These are phyloP conservation scores for Mallotus villosus DNA, from an alignment of 2,797 vertebrate species.

Conservation along the genomic window DNA sequence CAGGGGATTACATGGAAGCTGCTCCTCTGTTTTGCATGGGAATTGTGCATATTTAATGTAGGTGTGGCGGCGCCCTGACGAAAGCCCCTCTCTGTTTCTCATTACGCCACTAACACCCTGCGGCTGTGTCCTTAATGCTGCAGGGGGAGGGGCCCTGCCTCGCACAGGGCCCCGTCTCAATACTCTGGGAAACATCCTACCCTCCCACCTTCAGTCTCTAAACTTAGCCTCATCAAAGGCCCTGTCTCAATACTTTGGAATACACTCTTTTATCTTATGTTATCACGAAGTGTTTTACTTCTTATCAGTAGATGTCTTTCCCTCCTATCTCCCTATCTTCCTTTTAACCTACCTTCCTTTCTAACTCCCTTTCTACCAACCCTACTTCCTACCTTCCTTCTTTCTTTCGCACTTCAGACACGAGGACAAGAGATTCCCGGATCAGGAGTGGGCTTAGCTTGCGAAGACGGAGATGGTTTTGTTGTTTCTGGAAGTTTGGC, in stretches of 20 bases:
- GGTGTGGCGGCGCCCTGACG: conserved; percentile 46
- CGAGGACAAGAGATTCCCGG: too few species aligned
- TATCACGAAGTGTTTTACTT: too few species aligned
- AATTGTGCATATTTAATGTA: conserved; percentile 80
- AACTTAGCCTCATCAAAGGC: too few species aligned
- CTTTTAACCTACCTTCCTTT: too few species aligned
- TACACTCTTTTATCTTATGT: too few species aligned
- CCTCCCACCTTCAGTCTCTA: not conserved
- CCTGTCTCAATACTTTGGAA: too few species aligned
- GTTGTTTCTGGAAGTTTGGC: not conserved
- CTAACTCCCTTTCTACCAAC: too few species aligned
- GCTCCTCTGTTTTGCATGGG: conserved; percentile 69
- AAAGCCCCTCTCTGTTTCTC: conserved; percentile 62
- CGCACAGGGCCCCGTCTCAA: conserved; percentile 22
- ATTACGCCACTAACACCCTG: conserved; percentile 72
- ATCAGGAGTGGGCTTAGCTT: not conserved
- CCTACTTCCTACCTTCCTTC: not conserved
- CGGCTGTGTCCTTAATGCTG: conserved; percentile 71
- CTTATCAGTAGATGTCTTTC: too few species aligned
- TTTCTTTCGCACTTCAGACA: not conserved
- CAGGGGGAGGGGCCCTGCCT: conserved; percentile 23
- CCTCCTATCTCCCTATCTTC: too few species aligned
- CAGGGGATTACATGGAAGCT: conserved; percentile 69
- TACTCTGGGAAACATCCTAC: not conserved
- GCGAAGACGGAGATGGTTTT: not conserved